These are phyloP conservation scores for Drosophila bocki DNA, from an alignment of 1,140 invertebrate species.

Conservation along the genomic window DNA sequence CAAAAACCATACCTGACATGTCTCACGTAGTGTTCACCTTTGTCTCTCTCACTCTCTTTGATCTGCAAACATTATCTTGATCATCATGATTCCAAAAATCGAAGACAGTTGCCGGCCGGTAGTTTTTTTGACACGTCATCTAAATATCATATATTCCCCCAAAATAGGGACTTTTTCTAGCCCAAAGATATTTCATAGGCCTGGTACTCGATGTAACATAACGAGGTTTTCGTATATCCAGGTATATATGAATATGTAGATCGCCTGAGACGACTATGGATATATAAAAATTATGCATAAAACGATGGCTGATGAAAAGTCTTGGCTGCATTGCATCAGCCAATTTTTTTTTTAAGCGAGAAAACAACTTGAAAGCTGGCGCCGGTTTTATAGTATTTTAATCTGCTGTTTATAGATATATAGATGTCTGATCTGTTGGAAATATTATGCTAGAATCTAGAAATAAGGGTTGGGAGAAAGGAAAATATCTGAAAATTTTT, in stretches of 20 bases:
- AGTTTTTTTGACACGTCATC: conserved; percentile 28
- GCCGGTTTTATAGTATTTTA: conserved; percentile 51
- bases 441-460: conserved; percentile 9
- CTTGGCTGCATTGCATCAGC: conserved; percentile 79
- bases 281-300: conserved; percentile 50
- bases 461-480: neutral
- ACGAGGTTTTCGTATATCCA: conserved; percentile 4
- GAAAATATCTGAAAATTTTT: neutral
- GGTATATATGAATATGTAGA: conserved; percentile 45
- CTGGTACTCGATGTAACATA: neutral
- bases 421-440: conserved; percentile 36
- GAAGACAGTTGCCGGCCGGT: conserved; percentile 42
- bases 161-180: conserved; percentile 9
- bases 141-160: neutral
- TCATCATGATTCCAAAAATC: conserved; percentile 15
- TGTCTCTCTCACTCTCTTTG: conserved; percentile 2
- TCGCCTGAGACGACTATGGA: conserved; percentile 25
- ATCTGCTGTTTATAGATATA: conserved; percentile 53
- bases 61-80: conserved; percentile 16
- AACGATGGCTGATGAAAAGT: conserved; percentile 69
- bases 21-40: conserved; percentile 51
- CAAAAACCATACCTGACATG: conserved; percentile 35
- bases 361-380: conserved; percentile 64
- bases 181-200: neutral
- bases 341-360: conserved; percentile 55